Conservation (phyloP, 2,888 invertebrate genomes). For the Athripsodes cinereus region DNA sequence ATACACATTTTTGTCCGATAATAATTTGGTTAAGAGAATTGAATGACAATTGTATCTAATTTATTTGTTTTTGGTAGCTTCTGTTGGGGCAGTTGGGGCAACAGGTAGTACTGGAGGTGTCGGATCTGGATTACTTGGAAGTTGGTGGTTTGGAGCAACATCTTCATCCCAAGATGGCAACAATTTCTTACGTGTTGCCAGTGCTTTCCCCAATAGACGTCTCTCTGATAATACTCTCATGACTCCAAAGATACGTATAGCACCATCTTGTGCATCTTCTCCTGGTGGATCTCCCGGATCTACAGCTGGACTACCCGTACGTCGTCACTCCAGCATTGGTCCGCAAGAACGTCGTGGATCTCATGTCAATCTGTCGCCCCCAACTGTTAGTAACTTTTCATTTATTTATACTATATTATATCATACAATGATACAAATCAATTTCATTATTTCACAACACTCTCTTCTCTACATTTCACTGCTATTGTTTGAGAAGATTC, state of each 20-base stretch:
- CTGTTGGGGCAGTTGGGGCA: neutral
- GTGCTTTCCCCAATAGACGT: slow-evolving; percentile 77
- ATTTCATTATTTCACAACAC: too few relatives aligned
- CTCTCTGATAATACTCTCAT: slow-evolving; percentile 88
- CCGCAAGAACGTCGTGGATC: slow-evolving; percentile 83
- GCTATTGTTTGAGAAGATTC: too few relatives aligned
- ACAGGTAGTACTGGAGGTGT: slow-evolving; percentile 11
- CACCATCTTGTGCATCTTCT: slow-evolving; percentile 83
- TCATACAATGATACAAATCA: too few relatives aligned
- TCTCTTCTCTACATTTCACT: too few relatives aligned
- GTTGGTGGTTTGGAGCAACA: slow-evolving; percentile 81
- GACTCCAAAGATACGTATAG: slow-evolving; percentile 84
- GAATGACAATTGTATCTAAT: too few relatives aligned
- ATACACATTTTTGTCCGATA: too few relatives aligned
- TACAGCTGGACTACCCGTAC: slow-evolving; percentile 71
- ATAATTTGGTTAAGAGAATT: too few relatives aligned
- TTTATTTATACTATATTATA: too few relatives aligned
- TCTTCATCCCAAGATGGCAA: slow-evolving; percentile 74
- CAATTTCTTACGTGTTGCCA: slow-evolving; percentile 80
- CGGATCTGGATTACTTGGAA: slow-evolving; percentile 62
- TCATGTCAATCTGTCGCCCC: slow-evolving; percentile 79
- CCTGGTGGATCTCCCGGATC: slow-evolving; percentile 67
- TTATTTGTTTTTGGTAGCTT: slow-evolving; percentile 11
- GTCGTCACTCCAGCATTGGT: slow-evolving; percentile 87
- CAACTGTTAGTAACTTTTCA: slow-evolving; percentile 63